Evolutionary conservation across 2,113 vertebrate genomes (phyloP).

Genomic region (Centropus bengalensis): DNA sequence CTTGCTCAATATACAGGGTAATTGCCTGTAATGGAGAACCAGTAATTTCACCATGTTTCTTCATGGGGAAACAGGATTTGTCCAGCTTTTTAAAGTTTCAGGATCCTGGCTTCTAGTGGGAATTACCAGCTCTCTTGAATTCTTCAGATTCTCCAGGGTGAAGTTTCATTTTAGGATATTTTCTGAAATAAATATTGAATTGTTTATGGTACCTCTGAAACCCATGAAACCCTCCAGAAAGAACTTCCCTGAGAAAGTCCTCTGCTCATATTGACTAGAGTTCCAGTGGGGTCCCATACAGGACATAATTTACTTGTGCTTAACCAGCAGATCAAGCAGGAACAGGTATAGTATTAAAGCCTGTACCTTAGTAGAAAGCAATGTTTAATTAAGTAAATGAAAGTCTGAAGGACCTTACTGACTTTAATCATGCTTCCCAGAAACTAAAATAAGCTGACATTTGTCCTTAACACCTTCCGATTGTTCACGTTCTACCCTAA

Average conservation of each 20-base stretch:
- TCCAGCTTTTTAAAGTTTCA: not conserved
- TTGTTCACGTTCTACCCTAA: not conserved
- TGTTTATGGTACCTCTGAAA: not conserved
- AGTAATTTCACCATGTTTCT: not conserved
- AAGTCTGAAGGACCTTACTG: not conserved
- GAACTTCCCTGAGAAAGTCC: not conserved
- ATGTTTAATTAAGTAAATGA: not conserved
- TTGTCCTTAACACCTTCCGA: not conserved
- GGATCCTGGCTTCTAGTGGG: not conserved
- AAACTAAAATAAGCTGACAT: not conserved
- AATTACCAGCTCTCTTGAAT: not conserved
- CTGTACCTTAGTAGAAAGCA: not conserved
- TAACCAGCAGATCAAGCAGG: not conserved
- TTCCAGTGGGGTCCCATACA: not conserved
- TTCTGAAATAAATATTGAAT: not conserved
- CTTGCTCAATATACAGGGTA: not conserved
- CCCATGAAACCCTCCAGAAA: not conserved
- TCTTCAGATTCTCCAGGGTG: not conserved
- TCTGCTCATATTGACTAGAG: not conserved
- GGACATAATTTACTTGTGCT: not conserved
- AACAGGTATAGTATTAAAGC: not conserved
- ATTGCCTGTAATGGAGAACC: not conserved
- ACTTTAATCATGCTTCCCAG: not conserved
- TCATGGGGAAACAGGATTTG: not conserved
- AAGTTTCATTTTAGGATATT: not conserved